Evolutionary conservation across 2,888 invertebrate genomes (phyloP).

Genomic region (Herminia tarsipennalis): DNA sequence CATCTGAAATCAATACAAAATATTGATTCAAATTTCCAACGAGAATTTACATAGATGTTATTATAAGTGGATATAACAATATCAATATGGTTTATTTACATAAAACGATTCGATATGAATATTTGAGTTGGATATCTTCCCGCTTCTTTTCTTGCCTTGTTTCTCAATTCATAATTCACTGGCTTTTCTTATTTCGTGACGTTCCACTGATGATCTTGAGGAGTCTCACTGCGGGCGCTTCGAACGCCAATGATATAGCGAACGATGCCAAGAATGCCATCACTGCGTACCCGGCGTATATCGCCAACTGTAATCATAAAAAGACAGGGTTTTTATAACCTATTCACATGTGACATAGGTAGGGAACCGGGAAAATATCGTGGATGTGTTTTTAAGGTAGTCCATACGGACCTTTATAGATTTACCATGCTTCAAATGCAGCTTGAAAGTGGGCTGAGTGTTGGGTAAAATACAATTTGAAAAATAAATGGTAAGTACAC

Average conservation of each 20-base stretch:
- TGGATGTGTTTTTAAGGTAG: too few species aligned
- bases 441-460: too few species aligned
- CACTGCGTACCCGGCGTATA: conserved; percentile 92
- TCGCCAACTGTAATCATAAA: conserved; percentile 64
- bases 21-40: not conserved
- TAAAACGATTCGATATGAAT: not conserved
- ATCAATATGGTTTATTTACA: not conserved
- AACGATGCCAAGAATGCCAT: conserved; percentile 91
- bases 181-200: conserved; percentile 62
- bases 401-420: too few species aligned
- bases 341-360: too few species aligned
- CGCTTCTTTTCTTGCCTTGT: not conserved
- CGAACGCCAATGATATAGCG: conserved; percentile 91
- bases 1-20: conserved; percentile 5
- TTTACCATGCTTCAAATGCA: too few species aligned
- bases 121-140: conserved; percentile 4
- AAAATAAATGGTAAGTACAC: too few species aligned
- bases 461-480: too few species aligned
- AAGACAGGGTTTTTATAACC: not conserved
- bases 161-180: conserved; percentile 39
- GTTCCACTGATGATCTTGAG: conserved; percentile 87
- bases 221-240: conserved; percentile 92
- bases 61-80: not conserved
- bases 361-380: too few species aligned
- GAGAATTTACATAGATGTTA: not conserved